Base-by-base conservation (phyloP, 2,113 vertebrate genomes). In the Campylorhamphus procurvoides region DNA sequence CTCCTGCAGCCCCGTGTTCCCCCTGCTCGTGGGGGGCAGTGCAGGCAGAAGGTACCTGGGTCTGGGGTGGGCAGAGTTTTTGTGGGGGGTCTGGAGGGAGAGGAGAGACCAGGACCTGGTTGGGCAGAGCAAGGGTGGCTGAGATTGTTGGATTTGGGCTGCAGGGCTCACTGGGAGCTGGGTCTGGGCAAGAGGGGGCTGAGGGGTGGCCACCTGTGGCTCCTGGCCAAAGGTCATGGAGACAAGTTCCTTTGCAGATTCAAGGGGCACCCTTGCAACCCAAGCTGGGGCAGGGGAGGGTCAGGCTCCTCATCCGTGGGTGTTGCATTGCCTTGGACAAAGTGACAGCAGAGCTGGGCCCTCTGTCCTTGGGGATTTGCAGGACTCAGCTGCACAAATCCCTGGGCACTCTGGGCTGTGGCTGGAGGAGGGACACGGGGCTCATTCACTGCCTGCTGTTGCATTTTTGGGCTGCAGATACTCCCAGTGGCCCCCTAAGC, bases 1-100 rank as follows among this genome's bases (percentile, higher is more conserved):
- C 0, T 18, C 12, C 47, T 9, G 49, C 68, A 53, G 68, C 39
- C 14, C 22, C 0, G 1, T 10, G n/a, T 14, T 68, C 67, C 47
- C 31, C 12, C 4, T 40, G 10, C 14, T 69, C 0, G 0, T 16
- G 9, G 27, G 67, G 67, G 31, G 31, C 12, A 2, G 25, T 7
- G 35, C 1, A 3, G 29, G 55, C 56, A 47, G 40, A 6, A 40
- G 63, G 68, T 49, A 33, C 42, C 47, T 7, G 3, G 13, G 16
- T 63, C 18, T 42, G 59, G 5, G 5, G 3, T 9, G 20, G 22
- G 33, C 49, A 28, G 53, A 42, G 39, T 3, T 15, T 66, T 47
- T 56, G 5, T 56, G 22, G 9, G 46, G 60, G 23, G 17, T 37
- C 58, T 40, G 58, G n/a, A 63, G 59, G 47, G 76, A 67, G 20